phyloP scores from a whole-genome alignment of 2,797 vertebrate species.

The Prionace glauca region DNA sequence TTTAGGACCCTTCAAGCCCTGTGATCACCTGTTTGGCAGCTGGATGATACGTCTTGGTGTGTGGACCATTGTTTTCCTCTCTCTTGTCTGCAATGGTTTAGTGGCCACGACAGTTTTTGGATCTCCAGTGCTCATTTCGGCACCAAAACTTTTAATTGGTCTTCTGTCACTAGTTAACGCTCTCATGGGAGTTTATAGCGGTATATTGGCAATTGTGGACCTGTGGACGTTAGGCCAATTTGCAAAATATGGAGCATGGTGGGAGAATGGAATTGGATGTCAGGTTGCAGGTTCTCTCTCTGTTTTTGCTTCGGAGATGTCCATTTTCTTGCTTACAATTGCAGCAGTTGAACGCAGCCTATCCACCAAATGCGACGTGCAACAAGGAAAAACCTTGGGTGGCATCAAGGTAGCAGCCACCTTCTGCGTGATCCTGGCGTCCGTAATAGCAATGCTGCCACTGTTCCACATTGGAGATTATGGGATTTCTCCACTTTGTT shows the following conservation, averaged over 20 bases:
- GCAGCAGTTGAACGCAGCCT: conserved; percentile 73
- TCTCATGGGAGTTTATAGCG: conserved; percentile 72
- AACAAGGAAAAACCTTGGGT: conserved; percentile 52
- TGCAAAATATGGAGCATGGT: conserved; percentile 68
- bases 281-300: conserved; percentile 71
- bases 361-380: conserved; percentile 52
- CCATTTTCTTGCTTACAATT: conserved; percentile 78
- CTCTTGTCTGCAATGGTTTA: conserved; percentile 72
- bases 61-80: conserved; percentile 73
- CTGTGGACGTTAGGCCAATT: conserved; percentile 81
- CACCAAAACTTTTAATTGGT: conserved; percentile 73
- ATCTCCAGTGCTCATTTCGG: conserved; percentile 57
- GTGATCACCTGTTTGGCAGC: conserved; percentile 77
- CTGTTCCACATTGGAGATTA: conserved; percentile 63
- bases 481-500: conserved; percentile 71
- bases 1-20: conserved; percentile 81
- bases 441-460: conserved; percentile 64
- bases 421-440: conserved; percentile 65
- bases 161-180: conserved; percentile 72
- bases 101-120: conserved; percentile 73
- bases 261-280: conserved; percentile 80
- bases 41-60: conserved; percentile 83
- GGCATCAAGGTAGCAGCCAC: conserved; percentile 50
- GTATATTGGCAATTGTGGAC: conserved; percentile 71
- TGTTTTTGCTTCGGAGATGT: conserved; percentile 76